phyloP scores from a whole-genome alignment of 2,797 vertebrate species.

The Sylvilagus floridanus region DNA sequence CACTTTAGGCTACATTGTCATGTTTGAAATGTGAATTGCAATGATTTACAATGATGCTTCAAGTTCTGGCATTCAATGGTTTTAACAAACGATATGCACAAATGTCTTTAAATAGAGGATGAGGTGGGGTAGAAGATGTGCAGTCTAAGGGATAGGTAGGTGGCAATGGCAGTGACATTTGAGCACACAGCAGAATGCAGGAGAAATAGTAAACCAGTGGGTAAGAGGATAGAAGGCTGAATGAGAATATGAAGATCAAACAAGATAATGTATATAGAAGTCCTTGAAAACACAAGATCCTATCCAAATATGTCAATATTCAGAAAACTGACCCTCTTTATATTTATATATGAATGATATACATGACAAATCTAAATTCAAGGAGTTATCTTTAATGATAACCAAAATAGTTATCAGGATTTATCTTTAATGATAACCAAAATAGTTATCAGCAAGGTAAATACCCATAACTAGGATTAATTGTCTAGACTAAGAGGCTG shows the following conservation, averaged over 20 bases:
- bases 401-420: background rate
- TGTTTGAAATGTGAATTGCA: background rate
- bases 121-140: too few relatives aligned
- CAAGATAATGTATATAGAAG: background rate
- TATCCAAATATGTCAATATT: background rate
- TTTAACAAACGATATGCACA: background rate
- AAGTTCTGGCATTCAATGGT: background rate
- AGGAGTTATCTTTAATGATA: background rate
- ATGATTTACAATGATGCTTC: background rate
- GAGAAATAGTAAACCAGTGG: background rate
- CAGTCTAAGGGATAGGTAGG: background rate
- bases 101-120: background rate
- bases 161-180: background rate
- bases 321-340: background rate
- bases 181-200: background rate
- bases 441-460: background rate
- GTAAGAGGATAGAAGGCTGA: background rate
- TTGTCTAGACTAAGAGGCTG: background rate
- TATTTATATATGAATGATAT: background rate
- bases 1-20: background rate
- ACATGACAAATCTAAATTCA: background rate
- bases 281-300: background rate
- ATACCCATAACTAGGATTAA: background rate
- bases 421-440: background rate
- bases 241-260: background rate